These are phyloP conservation scores for Hedya salicella DNA, from an alignment of 2,888 invertebrate species.

Conservation along the genomic window DNA sequence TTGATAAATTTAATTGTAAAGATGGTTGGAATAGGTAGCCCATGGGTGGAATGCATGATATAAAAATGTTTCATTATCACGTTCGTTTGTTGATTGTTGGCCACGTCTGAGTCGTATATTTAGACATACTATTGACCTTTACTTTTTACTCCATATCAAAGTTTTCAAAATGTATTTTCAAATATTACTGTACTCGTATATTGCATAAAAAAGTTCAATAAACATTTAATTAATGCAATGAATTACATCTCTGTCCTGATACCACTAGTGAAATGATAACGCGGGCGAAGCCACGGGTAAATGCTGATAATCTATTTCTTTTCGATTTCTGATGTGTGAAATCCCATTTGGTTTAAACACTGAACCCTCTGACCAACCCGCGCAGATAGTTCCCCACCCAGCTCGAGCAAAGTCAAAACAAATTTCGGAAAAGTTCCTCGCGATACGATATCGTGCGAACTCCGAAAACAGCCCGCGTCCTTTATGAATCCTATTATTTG, in stretches of 20 bases:
- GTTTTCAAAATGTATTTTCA: too few species aligned
- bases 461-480: slow-evolving; percentile 61
- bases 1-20: slow-evolving; percentile 63
- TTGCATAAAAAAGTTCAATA: too few species aligned
- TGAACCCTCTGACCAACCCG: not conserved
- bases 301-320: not conserved
- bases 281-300: too few species aligned
- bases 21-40: slow-evolving; percentile 12
- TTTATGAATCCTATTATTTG: slow-evolving; percentile 75
- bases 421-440: slow-evolving; percentile 55
- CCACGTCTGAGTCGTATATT: too few species aligned
- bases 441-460: slow-evolving; percentile 56
- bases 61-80: too few species aligned
- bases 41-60: not conserved
- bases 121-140: too few species aligned
- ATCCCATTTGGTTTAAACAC: not conserved
- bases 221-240: too few species aligned
- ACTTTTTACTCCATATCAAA: too few species aligned
- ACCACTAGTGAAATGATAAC: too few species aligned
- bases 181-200: too few species aligned
- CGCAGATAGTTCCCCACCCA: slow-evolving; percentile 19
- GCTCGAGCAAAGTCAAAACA: slow-evolving; percentile 49
- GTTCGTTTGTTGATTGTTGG: too few species aligned
- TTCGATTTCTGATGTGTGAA: not conserved
- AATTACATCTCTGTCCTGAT: too few species aligned